phyloP scores from a whole-genome alignment of 1,140 invertebrate species.

The Acromyrmex echinatior region DNA sequence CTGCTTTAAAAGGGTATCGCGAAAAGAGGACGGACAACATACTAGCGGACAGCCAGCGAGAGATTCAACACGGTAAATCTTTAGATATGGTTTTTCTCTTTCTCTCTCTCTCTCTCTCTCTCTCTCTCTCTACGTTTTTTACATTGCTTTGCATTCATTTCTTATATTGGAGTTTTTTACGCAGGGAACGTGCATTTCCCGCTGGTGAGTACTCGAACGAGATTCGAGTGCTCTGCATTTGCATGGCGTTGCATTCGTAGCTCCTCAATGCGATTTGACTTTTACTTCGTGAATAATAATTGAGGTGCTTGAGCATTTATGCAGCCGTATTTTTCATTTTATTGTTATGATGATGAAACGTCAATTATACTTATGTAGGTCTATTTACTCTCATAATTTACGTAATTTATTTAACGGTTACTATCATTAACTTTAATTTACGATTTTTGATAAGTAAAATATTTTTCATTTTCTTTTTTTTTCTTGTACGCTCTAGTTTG shows the following conservation, averaged over 20 bases:
- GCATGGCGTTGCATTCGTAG: constrained; percentile 35
- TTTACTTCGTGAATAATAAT: constrained; percentile 57
- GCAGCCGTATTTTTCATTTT: constrained; percentile 4
- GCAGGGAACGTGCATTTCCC: constrained; percentile 47
- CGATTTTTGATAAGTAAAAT: background rate
- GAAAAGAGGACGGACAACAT: constrained; percentile 57
- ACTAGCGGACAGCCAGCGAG: constrained; percentile 61
- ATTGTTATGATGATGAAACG: constrained; percentile 16
- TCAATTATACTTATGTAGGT: constrained; percentile 17
- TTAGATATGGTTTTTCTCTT: constrained; percentile 54
- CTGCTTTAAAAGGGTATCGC: constrained; percentile 41
- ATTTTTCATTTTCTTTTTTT: background rate
- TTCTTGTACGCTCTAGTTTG: background rate
- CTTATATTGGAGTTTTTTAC: constrained; percentile 64
- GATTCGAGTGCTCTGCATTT: constrained; percentile 47
- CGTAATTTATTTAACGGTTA: background rate
- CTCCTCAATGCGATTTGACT: constrained; percentile 1
- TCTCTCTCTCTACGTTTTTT: constrained; percentile 19
- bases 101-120: background rate
- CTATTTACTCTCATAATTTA: background rate
- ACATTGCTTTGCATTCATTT: constrained; percentile 69
- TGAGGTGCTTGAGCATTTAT: constrained; percentile 22
- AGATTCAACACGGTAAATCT: constrained; percentile 70
- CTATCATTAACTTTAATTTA: constrained; percentile 2
- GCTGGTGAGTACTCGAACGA: constrained; percentile 62